Base-by-base conservation (phyloP, 2,797 vertebrate species). In the Sebastiscus albofasciatus region DNA sequence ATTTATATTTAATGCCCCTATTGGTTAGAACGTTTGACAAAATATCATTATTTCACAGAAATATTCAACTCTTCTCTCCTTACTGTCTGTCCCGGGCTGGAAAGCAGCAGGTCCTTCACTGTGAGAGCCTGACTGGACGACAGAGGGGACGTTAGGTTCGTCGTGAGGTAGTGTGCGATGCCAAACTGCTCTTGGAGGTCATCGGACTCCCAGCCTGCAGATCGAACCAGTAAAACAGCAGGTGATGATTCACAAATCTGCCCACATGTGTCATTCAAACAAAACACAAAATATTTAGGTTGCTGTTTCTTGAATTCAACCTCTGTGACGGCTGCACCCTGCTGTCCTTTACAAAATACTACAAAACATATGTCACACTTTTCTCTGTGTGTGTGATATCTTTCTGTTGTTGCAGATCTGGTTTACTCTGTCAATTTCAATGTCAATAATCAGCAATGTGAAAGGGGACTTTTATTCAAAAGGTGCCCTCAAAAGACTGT, bases 21-120 rank as follows among this genome's bases (percentile, higher is more conserved):
- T 62, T 22, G n/a, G 33, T 20, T 29, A 12, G 22, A 69, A 42
- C 54, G 10, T 26, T 9, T 60, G 3, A 34, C 24, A 59, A 66
- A 49, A 49, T 26, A 0, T 46, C 2, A n/a, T 13, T 59, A 1
- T 34, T 69, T 24, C 10, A 26, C 8, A 56, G 2, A 61, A 16
- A 62, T 12, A 58, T 27, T 26, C 1, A 67, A 20, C 29, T 82
- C 20, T 10, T 80, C 61, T 73, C 10, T 69, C 52, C 84, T 85
- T 89, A 93, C 93, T 20, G 83, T 85, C 33, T 90, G 74, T 72
- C 87, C 89, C 3, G 90, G 82, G 82, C 95, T 95, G 0, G 97
- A 96, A 6, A 98, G 95, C 59, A 99, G 95, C 54, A 99, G 95
- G 61, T 99, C 97, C 84, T 98, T 99, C 54, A 99, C 97, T 0